Conservation (phyloP, 1,140 invertebrate genomes). For the Dendrolimus kikuchii region DNA sequence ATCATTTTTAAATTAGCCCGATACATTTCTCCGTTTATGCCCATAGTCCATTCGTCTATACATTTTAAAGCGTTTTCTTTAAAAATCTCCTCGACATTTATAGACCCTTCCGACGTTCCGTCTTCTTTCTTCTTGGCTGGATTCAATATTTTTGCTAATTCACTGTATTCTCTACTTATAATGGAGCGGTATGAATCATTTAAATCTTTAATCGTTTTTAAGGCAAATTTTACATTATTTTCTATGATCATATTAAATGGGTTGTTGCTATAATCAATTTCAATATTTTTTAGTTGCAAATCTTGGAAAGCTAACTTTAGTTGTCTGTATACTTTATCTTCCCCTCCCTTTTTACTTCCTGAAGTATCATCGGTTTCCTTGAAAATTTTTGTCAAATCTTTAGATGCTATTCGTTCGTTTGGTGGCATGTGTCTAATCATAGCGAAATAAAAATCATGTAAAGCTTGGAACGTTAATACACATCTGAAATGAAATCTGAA, state of each 20-base stretch:
- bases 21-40: conserved; percentile 68
- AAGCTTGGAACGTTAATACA: conserved; percentile 60
- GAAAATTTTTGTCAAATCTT: conserved; percentile 49
- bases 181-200: conserved; percentile 48
- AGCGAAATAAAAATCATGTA: conserved; percentile 73
- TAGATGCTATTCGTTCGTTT: conserved; percentile 47
- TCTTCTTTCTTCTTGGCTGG: conserved; percentile 43
- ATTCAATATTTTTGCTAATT: conserved; percentile 42
- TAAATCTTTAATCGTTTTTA: conserved; percentile 52
- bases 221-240: conserved; percentile 55
- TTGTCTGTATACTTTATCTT: conserved; percentile 54
- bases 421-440: conserved; percentile 56
- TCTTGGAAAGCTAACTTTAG: conserved; percentile 44
- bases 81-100: conserved; percentile 43
- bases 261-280: conserved; percentile 58
- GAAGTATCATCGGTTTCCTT: conserved; percentile 42
- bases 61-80: conserved; percentile 54
- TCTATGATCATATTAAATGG: conserved; percentile 53
- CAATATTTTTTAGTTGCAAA: conserved; percentile 47
- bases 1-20: conserved; percentile 62
- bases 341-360: conserved; percentile 41
- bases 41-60: conserved; percentile 72
- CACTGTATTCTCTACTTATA: conserved; percentile 48
- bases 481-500: conserved; percentile 34
- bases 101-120: conserved; percentile 35